Conservation (phyloP, 2,797 vertebrate genomes). For the Molothrus aeneus region DNA sequence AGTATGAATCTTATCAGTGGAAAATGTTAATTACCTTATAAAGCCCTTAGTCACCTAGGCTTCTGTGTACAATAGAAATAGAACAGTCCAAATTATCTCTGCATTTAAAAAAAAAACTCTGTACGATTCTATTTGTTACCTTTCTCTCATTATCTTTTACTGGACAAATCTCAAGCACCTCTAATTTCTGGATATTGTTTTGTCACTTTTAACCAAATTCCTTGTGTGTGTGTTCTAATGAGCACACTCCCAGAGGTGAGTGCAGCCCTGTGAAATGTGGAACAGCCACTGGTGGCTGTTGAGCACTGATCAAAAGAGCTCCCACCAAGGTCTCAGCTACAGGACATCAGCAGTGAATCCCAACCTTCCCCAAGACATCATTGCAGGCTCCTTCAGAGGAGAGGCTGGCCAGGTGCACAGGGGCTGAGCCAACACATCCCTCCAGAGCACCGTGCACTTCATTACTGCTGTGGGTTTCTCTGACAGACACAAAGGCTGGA, state of each 20-base stretch:
- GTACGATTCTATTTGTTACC: not conserved
- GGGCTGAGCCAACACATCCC: not conserved
- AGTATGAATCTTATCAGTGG: constrained; percentile 5
- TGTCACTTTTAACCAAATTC: not conserved
- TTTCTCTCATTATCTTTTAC: not conserved
- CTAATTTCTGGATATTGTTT: not conserved
- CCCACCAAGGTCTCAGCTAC: not conserved
- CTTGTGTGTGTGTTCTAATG: not conserved
- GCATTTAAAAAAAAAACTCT: not conserved
- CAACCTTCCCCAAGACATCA: not conserved
- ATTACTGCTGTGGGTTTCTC: not conserved
- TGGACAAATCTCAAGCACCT: not conserved
- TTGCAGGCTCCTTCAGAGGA: not conserved
- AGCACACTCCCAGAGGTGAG: not conserved
- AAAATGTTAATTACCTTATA: constrained; percentile 41
- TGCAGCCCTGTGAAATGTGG: not conserved
- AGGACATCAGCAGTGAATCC: not conserved
- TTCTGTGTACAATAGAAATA: not conserved
- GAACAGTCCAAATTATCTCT: not conserved
- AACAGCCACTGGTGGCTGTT: not conserved
- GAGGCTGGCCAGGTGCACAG: not conserved
- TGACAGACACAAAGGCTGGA: fast-evolving
- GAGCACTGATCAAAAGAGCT: not conserved
- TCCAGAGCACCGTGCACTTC: not conserved
- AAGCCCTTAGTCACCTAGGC: not conserved